A percentile compares a stretch with the other conserved stretches of the same genome.
Conservation (phyloP, 2,888 invertebrate genomes). For the Lasioglossum marginatum region DNA sequence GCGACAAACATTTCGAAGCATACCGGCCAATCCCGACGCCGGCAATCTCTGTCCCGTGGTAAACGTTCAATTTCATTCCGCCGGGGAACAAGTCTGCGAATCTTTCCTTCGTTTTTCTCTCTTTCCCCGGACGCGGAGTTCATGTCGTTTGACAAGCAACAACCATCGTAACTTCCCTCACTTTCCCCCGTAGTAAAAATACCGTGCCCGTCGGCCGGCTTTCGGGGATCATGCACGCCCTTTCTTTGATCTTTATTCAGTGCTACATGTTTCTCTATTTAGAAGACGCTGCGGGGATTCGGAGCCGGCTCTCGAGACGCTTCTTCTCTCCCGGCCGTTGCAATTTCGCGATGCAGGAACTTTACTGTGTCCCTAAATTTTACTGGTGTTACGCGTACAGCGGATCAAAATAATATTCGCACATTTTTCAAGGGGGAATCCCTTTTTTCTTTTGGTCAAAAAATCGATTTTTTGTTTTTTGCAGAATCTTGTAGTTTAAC, state of each 20-base stretch:
- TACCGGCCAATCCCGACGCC: constrained; percentile 47
- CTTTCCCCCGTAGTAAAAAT: constrained; percentile 9
- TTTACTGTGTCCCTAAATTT: too few relatives aligned
- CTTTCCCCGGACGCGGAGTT: background rate
- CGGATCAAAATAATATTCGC: too few relatives aligned
- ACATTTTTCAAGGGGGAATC: too few relatives aligned
- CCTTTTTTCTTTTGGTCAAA: too few relatives aligned
- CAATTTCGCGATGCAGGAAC: background rate
- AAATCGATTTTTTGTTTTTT: too few relatives aligned
- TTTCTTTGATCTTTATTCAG: constrained; percentile 2
- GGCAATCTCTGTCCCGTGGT: constrained; percentile 35
- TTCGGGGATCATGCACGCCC: background rate
- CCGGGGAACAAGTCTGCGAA: constrained; percentile 26
- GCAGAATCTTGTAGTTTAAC: too few relatives aligned
- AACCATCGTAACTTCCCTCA: background rate
- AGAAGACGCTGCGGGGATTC: background rate
- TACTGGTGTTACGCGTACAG: too few relatives aligned
- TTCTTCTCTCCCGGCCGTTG: background rate
- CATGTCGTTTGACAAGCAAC: constrained; percentile 9
- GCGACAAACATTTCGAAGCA: constrained; percentile 62
- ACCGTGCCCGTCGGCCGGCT: background rate
- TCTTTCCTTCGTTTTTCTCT: constrained; percentile 9
- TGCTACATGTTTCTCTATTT: background rate
- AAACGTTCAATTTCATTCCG: constrained; percentile 58
- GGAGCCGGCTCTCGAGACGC: too few relatives aligned